phyloP scores from a whole-genome alignment of 2,113 vertebrate genomes.

The Cephalopterus ornatus region DNA sequence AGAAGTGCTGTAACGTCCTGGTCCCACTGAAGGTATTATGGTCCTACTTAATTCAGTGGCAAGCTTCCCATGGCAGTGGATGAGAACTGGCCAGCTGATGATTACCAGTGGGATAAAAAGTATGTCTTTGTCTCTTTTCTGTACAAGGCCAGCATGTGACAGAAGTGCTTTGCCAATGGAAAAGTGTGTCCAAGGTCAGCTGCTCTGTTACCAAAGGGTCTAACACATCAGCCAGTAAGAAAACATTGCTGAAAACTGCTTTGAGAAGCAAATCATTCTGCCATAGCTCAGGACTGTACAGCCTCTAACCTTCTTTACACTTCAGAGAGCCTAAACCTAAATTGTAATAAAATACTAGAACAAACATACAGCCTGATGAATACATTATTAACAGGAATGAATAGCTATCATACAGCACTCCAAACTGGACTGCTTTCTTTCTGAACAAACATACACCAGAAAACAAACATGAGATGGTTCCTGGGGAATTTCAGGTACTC shows the following conservation, averaged over 20 bases:
- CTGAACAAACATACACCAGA: not conserved
- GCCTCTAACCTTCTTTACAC: not conserved
- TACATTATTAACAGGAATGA: not conserved
- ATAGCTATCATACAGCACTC: not conserved
- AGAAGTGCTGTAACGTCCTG: not conserved
- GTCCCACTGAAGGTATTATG: not conserved
- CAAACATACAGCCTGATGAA: not conserved
- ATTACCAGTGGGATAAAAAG: not conserved
- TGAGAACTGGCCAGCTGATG: not conserved
- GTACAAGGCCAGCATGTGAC: not conserved
- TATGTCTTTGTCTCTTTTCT: slow-evolving; percentile 11
- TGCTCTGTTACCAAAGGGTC: not conserved
- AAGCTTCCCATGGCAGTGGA: not conserved
- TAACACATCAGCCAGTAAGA: not conserved
- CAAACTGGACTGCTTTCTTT: not conserved
- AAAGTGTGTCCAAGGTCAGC: not conserved
- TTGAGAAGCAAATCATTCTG: not conserved
- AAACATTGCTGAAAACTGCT: not conserved
- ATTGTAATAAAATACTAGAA: not conserved
- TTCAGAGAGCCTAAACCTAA: not conserved
- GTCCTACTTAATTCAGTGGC: not conserved
- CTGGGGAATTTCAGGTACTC: not conserved
- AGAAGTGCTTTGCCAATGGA: not conserved
- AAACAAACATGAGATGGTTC: not conserved
- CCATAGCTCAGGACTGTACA: not conserved